Conservation (phyloP, 2,797 vertebrate species). For the Mycteria americana region DNA sequence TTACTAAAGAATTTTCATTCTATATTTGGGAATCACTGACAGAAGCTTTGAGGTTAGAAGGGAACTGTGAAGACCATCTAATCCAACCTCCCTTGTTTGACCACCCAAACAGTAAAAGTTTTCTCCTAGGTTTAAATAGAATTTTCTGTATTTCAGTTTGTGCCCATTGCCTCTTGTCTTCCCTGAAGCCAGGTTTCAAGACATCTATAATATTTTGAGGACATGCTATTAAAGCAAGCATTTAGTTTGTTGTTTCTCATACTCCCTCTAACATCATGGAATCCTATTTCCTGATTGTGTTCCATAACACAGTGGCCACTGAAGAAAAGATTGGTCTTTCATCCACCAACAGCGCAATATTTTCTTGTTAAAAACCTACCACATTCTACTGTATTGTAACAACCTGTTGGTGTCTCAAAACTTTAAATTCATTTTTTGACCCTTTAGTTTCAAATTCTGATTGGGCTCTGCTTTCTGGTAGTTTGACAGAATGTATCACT, state of each 20-base stretch:
- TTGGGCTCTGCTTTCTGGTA: not conserved
- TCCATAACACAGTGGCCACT: not conserved
- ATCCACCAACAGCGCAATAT: not conserved
- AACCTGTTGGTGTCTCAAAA: not conserved
- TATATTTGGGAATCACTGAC: not conserved
- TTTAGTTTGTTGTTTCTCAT: not conserved
- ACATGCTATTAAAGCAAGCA: not conserved
- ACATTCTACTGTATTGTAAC: not conserved
- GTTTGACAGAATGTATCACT: not conserved
- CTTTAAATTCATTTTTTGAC: not conserved
- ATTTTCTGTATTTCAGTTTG: not conserved
- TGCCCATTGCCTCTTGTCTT: not conserved
- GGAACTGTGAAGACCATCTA: not conserved
- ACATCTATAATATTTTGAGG: not conserved
- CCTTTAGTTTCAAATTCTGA: conserved; percentile 1
- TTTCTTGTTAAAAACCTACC: not conserved
- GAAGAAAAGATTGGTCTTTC: not conserved
- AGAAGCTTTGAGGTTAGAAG: not conserved
- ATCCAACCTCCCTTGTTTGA: not conserved
- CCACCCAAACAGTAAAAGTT: too few species aligned
- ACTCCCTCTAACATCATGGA: not conserved
- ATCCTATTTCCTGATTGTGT: not conserved
- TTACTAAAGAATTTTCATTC: not conserved
- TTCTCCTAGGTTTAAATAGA: not conserved
- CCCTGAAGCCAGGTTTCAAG: not conserved